Evolutionary conservation across 1,140 invertebrate genomes (phyloP).

Genomic region (Philaenus spumarius): DNA sequence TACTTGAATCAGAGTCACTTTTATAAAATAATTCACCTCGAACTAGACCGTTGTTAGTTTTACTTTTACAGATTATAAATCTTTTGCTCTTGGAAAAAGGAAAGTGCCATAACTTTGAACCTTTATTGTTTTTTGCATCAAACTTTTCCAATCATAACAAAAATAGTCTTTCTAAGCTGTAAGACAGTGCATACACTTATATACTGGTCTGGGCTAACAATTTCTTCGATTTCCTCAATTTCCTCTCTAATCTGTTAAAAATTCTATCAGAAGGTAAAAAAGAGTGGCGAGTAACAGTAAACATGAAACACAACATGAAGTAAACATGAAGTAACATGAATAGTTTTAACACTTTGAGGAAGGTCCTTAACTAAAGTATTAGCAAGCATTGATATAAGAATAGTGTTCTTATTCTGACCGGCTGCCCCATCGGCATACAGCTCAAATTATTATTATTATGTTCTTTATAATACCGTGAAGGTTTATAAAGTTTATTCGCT

Average conservation of each 20-base stretch:
- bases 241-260: conserved; percentile 32
- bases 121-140: background rate
- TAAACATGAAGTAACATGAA: too few relatives aligned
- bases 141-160: conserved; percentile 12
- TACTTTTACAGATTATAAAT: conserved; percentile 13
- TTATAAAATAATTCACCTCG: conserved; percentile 11
- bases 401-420: conserved; percentile 21
- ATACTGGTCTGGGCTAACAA: conserved; percentile 16
- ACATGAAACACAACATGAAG: too few relatives aligned
- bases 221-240: conserved; percentile 23
- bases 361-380: conserved; percentile 24
- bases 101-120: conserved; percentile 16
- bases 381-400: conserved; percentile 21
- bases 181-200: conserved; percentile 3
- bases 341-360: conserved; percentile 21
- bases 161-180: background rate
- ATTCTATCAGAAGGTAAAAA: conserved; percentile 34
- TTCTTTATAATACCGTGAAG: too few relatives aligned
- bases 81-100: conserved; percentile 12
- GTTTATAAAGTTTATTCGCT: too few relatives aligned
- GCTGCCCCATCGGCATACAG: conserved; percentile 18
- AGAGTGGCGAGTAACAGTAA: conserved; percentile 32
- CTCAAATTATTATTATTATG: too few relatives aligned
- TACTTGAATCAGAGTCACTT: too few relatives aligned
- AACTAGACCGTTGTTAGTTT: background rate